Evolutionary conservation across 2,113 vertebrate genomes (phyloP).

Genomic region (Oxyura jamaicensis): DNA sequence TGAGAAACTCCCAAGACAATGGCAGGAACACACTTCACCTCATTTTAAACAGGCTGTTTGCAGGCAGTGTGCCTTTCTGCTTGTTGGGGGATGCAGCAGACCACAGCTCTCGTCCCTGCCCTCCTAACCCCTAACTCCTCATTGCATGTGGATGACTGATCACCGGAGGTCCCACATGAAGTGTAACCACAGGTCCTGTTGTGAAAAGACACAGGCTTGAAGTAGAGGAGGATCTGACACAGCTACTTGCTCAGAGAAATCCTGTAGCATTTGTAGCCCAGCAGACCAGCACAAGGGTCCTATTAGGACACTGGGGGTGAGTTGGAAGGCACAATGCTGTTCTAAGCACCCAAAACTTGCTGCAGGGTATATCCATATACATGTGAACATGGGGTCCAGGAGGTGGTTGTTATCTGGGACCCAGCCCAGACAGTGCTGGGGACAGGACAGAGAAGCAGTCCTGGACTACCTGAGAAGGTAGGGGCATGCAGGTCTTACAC

Average conservation of each 20-base stretch:
- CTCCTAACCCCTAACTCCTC: fast-evolving
- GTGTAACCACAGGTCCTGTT: fast-evolving
- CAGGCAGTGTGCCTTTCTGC: background rate
- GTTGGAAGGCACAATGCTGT: fast-evolving
- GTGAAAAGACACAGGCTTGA: background rate
- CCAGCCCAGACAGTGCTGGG: background rate
- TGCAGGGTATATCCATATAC: background rate
- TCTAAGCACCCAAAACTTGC: background rate
- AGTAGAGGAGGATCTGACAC: background rate
- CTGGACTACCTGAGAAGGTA: background rate
- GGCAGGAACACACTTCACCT: background rate
- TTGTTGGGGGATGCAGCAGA: background rate
- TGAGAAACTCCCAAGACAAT: background rate
- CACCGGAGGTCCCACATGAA: background rate
- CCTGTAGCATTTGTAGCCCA: background rate
- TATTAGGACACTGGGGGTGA: background rate
- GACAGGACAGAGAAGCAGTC: background rate
- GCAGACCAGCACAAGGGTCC: background rate
- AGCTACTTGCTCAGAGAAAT: background rate
- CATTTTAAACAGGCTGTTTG: background rate
- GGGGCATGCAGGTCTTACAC: background rate
- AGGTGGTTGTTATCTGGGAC: background rate
- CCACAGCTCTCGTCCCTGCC: fast-evolving
- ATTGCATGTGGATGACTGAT: fast-evolving
- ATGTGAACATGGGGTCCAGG: fast-evolving